Evolutionary conservation across 2,797 vertebrate species (phyloP).

Genomic region (Falco berigora): DNA sequence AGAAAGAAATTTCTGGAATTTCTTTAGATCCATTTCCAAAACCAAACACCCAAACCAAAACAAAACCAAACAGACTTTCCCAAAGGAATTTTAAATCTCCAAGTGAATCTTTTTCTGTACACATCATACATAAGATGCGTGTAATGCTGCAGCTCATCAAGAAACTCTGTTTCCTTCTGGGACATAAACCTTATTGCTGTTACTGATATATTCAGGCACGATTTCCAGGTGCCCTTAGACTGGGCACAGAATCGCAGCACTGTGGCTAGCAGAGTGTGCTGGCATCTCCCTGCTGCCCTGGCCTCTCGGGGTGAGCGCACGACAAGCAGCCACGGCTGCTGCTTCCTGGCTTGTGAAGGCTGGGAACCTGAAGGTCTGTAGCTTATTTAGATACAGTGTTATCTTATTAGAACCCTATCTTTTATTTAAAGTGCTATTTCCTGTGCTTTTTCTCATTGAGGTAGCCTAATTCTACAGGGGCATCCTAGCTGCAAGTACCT

Average conservation of each 20-base stretch:
- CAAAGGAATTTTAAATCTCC: not conserved
- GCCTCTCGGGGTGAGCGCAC: not conserved
- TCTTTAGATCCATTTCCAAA: not conserved
- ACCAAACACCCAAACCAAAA: not conserved
- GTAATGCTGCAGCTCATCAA: not conserved
- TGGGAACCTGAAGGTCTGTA: not conserved
- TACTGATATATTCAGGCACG: not conserved
- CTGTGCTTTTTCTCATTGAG: not conserved
- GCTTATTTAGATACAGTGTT: not conserved
- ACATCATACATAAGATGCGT: not conserved
- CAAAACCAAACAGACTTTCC: not conserved
- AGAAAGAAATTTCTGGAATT: not conserved
- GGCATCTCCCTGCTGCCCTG: not conserved
- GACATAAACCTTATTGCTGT: not conserved
- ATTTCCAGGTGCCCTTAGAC: not conserved
- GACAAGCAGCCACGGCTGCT: not conserved
- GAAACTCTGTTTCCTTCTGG: not conserved
- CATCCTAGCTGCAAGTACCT: not conserved
- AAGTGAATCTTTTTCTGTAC: not conserved
- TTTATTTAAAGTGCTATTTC: not conserved
- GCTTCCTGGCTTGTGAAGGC: not conserved
- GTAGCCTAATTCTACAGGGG: not conserved
- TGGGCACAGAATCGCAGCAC: not conserved
- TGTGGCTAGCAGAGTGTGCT: not conserved
- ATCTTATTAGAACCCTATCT: not conserved